Evolutionary conservation across 2,113 vertebrate genomes (phyloP).

Genomic region (Pongo pygmaeus): DNA sequence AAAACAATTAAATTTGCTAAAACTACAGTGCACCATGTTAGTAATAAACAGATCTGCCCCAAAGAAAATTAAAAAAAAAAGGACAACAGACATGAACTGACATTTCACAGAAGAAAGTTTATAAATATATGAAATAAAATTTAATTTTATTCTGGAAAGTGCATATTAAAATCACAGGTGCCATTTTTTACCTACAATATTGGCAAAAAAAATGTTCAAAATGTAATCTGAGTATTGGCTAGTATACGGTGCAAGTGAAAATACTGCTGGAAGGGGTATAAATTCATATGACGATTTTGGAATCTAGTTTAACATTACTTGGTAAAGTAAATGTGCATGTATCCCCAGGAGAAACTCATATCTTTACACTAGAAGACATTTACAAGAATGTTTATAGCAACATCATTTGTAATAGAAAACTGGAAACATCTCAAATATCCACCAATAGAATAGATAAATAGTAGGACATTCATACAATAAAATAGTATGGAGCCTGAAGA

Average conservation of each 20-base stretch:
- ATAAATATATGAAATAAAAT: neutral
- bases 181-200: neutral
- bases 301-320: neutral
- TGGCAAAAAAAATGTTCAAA: neutral
- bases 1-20: no score
- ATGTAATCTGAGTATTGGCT: neutral
- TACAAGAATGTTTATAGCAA: neutral
- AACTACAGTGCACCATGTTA: neutral
- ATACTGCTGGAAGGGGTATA: neutral
- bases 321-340: neutral
- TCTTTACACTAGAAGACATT: neutral
- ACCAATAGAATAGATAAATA: neutral
- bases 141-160: neutral
- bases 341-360: neutral
- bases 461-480: neutral
- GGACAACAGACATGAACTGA: neutral
- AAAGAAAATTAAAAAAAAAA: conserved; percentile 58
- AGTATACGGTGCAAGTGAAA: neutral
- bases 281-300: neutral
- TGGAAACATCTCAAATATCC: neutral
- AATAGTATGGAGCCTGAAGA: neutral
- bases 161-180: neutral
- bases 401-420: neutral
- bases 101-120: neutral
- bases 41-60: conserved; percentile 68